Evolutionary conservation across 2,113 vertebrate genomes (phyloP).

Genomic region (Pluvialis apricaria): DNA sequence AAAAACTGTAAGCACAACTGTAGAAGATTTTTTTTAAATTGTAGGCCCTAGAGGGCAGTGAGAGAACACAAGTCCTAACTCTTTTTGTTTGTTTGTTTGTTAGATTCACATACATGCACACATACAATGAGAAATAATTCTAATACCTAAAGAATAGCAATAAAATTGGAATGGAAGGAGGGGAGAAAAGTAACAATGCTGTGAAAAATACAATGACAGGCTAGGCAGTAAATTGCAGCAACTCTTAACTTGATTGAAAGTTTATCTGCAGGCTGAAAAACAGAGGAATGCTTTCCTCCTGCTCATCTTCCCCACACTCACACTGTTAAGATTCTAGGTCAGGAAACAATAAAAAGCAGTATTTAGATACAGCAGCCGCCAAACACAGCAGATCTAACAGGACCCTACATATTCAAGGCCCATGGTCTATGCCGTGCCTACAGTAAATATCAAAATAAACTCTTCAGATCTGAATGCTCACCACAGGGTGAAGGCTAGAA

Average conservation of each 20-base stretch:
- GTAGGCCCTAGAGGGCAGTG: neutral
- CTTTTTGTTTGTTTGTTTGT: neutral
- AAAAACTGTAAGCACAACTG: neutral
- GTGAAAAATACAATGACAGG: neutral
- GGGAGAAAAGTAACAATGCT: neutral
- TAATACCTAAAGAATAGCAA: neutral
- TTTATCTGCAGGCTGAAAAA: neutral
- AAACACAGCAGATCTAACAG: neutral
- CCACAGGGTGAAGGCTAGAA: neutral
- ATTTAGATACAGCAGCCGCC: neutral
- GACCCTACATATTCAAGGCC: neutral
- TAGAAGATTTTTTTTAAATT: neutral
- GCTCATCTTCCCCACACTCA: neutral
- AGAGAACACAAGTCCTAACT: neutral
- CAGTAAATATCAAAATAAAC: neutral
- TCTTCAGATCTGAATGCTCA: neutral
- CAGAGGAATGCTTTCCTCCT: neutral
- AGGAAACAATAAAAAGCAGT: neutral
- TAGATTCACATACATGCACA: neutral
- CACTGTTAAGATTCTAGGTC: neutral
- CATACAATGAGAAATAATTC: neutral
- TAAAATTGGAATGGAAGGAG: neutral
- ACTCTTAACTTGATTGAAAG: neutral
- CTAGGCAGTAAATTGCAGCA: neutral
- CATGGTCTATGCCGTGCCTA: neutral